Base-by-base conservation (phyloP, 2,797 vertebrate species). In the Momotus momota region DNA sequence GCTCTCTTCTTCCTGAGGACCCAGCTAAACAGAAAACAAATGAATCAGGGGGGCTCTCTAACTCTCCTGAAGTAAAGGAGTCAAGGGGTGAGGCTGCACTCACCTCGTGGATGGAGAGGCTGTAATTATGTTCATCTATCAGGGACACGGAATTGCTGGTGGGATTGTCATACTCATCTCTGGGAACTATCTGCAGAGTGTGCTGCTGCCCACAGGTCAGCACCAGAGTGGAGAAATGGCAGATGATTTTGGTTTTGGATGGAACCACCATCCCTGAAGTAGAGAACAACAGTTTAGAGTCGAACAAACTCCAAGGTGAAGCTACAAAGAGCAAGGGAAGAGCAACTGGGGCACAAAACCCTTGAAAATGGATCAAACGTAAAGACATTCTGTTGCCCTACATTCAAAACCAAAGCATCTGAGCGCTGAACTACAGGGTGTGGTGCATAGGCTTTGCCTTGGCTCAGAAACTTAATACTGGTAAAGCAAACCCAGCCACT, bases 201-300 rank as follows among this genome's bases (percentile, higher is more conserved):
- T 99, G 99, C 91, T 99, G 99, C 94, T 99, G 98, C 82, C 99
- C 98, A 84, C 98, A 98, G 35, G 99, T 99, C 97, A 99, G 98
- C 86, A 99, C 99, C 97, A 99, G 98, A 58, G 99, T 99, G 89
- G 99, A 99, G 96, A 99, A 99, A 97, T 99, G 99, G 96, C 98
- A 99, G 51, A 99, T 98, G 69, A 99, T 99, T 98, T 99, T 99
- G 90, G 99, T 99, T 98, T 99, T 99, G 65, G 99, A 99, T 85
- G 99, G 99, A 97, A 99, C 99, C 86, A 99, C 99, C 95, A 98
- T 99, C 94, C 99, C 99, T 99, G 97, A 94, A 98, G 97, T 26
- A 98, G 93, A 96, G 40, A 91, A 72, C 72, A 92, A 75, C 29
- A 91, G 61, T 64, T 92, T 43, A 83, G 17, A 83, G 64, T 60